A percentile compares a stretch with the other conserved stretches of the same genome.
These are phyloP conservation scores for Drosophila orena DNA, from an alignment of 1,140 invertebrate genomes.

Conservation along the genomic window DNA sequence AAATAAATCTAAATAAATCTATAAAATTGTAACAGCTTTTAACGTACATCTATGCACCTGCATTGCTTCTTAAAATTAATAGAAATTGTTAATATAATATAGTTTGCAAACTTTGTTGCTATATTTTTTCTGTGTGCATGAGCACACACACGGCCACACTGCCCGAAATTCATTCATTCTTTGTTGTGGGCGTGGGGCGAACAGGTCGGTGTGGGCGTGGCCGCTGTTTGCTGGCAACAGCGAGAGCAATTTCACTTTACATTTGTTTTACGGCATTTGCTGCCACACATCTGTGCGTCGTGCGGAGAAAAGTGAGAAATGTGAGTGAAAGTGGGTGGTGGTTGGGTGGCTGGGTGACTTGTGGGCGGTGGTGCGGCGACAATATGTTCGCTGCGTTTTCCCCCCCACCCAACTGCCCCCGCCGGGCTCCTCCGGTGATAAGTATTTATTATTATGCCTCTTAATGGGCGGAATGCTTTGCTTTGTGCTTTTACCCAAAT, in stretches of 20 bases:
- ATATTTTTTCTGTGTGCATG: not conserved
- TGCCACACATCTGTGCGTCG: slow-evolving; percentile 55
- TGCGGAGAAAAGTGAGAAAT: slow-evolving; percentile 20
- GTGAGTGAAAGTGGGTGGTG: slow-evolving; percentile 8
- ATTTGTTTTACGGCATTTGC: slow-evolving; percentile 82
- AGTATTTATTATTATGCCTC: slow-evolving; percentile 83
- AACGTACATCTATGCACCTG: too few relatives aligned
- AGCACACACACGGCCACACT: slow-evolving; percentile 16
- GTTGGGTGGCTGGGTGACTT: slow-evolving; percentile 15
- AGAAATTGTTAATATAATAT: not conserved
- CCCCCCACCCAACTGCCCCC: slow-evolving; percentile 2
- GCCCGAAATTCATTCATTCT: slow-evolving; percentile 46
- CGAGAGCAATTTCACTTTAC: slow-evolving; percentile 81
- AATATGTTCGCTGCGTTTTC: slow-evolving; percentile 53
- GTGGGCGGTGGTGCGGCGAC: slow-evolving; percentile 52
- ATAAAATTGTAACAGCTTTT: too few relatives aligned
- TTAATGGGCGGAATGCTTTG: slow-evolving; percentile 67
- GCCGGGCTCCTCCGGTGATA: slow-evolving; percentile 45
- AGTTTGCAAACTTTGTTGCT: not conserved
- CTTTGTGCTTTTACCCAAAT: slow-evolving; percentile 78
- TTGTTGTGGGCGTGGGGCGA: slow-evolving; percentile 36
- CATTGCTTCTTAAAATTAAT: too few relatives aligned
- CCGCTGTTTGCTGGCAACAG: slow-evolving; percentile 48
- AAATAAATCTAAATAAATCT: not conserved
- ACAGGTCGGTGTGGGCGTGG: slow-evolving; percentile 60